Base-by-base conservation (phyloP, 2,797 vertebrate species). In the Lycodopsis pacificus region DNA sequence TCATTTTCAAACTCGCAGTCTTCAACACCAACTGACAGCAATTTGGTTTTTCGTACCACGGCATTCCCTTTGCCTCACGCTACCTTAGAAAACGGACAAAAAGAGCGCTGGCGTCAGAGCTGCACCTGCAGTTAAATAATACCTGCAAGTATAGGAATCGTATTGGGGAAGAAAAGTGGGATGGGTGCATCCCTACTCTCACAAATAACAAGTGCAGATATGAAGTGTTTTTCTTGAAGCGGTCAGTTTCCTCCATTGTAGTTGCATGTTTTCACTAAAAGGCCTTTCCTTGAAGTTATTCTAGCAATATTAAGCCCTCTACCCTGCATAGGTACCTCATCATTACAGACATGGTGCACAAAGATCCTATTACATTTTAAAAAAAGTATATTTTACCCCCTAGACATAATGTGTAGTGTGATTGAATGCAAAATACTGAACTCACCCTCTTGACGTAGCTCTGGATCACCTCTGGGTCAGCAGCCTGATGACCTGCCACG, bases 381-480 rank as follows among this genome's bases (percentile, higher is more conserved):
- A 30, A 30, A 32, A 36, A 44, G 42, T 44, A 20, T n/a, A 1
- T 49, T 48, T 46, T n/a, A 19, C 5, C 19, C n/a, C 17, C 13
- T 30, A 3, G 20, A 71, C 40, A 25, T 14, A 15, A 44, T 65
- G n/a, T 51, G 49, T 12, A 44, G 59, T 42, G 22, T 51, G 22
- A 46, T 22, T 65, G 64, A 49, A n/a, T 42, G 42, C 34, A 59
- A 48, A 48, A 59, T 19, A 34, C 9, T 36, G 68, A 27, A 85
- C 96, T 96, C 86, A 98, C 98, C 95, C 96, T 97, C 88, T 99
- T 98, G 83, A 98, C 92, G 69, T 98, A 97, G 89, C 95, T 97
- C 71, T 97, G 96, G 82, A 98, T 94, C 69, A 96, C 91, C 48
- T 97, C 97, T 65, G 96, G 95, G 88, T 97, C 96, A 10, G 95